Evolutionary conservation across 1,140 invertebrate genomes (phyloP), one percentile per base, ranked within the genome.

Genomic region (Tetraneura akinire): DNA sequence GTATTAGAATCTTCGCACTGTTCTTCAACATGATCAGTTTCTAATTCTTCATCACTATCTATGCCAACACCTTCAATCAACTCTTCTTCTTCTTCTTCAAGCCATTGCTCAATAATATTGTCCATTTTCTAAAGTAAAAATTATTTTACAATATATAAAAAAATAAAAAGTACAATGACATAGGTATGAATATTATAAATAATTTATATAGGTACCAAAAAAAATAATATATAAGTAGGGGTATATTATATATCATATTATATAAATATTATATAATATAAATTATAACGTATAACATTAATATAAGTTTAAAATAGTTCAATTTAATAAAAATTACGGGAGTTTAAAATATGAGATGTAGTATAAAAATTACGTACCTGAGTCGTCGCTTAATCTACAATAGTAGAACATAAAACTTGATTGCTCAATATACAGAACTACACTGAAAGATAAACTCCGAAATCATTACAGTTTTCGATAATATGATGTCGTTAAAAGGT

Each of bases 351-450:
- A 55, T 55, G 53, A 57, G 11, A 64, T 64, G 60, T 68, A 68
- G 37, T 68, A 68, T 68, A 68, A 68, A 68, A 68, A 13, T 68
- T 68, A 68, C 16, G 64, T 68, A 68, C 37, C n/a, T 47, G n/a
- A 68, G 37, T 68, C 64, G 64, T 68, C 64, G 64, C 64, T n/a
- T 68, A 68, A 68, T 45, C 64, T 68, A 68, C n/a, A 68, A 66
- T 42, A 42, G 62, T 66, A 66, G 62, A 42, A 66, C 29, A 66
- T 66, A 66, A 32, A 37, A 66, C n/a, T 66, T 42, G 18, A 66
- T 42, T 42, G 23, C 32, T 66, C 32, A 21, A 66, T 66, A 66
- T 42, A 42, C 32, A 14, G 29, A 66, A 66, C 62, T 66, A 66
- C 37, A 66, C 37, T 66, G 16, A 66, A 66, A 42, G 32, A 66